Evolutionary conservation across 2,113 vertebrate species (phyloP).

Genomic region (Cacatua alba): DNA sequence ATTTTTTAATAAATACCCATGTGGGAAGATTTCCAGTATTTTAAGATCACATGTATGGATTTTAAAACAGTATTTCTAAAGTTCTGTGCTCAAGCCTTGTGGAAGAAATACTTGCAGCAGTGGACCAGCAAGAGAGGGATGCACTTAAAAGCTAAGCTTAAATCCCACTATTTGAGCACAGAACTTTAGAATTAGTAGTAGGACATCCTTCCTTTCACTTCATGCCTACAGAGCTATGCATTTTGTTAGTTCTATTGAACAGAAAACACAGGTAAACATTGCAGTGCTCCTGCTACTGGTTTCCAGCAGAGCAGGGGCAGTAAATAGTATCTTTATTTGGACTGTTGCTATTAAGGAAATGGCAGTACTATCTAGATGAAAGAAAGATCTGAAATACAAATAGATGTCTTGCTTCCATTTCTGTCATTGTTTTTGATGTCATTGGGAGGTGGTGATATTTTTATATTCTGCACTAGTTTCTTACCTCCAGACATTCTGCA

Average conservation of each 20-base stretch:
- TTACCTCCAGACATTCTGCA: background rate
- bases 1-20: background rate
- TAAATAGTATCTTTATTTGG: background rate
- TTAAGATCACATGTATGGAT: background rate
- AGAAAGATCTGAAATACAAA: background rate
- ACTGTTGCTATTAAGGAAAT: background rate
- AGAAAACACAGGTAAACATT: background rate
- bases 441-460: background rate
- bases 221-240: background rate
- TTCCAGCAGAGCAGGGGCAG: background rate
- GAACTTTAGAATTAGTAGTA: background rate
- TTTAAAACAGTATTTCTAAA: background rate
- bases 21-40: background rate
- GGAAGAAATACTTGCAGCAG: background rate
- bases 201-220: background rate
- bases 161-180: background rate
- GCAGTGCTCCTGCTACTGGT: background rate
- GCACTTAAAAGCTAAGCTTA: background rate
- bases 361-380: background rate
- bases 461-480: background rate
- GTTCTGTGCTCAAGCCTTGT: background rate
- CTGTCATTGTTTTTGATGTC: background rate
- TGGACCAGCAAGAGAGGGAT: background rate
- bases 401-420: background rate
- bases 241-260: background rate